Percentiles rank a stretch among this genome's conserved stretches.
Evolutionary conservation across 2,888 invertebrate species (phyloP).

Genomic region (Tetanocera ferruginea): DNA sequence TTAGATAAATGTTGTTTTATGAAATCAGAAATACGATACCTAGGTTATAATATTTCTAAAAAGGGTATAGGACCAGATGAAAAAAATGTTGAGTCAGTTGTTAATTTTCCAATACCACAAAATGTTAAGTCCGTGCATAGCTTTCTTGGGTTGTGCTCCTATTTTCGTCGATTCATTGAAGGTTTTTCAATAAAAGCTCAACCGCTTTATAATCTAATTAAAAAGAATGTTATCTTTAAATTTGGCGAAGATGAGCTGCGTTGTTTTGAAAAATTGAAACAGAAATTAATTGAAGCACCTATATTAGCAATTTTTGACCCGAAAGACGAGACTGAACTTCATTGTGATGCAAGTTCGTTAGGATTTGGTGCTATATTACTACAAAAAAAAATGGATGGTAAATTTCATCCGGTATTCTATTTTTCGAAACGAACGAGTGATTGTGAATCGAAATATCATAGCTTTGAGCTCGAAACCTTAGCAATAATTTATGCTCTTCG

Average conservation of each 20-base stretch:
- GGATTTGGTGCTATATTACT: background rate
- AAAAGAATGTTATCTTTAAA: background rate
- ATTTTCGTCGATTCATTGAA: slow-evolving; percentile 1
- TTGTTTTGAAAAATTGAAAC: background rate
- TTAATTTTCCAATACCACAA: background rate
- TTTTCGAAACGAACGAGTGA: slow-evolving; percentile 58
- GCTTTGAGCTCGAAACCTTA: slow-evolving; percentile 47
- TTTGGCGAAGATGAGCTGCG: background rate
- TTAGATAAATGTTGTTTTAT: background rate
- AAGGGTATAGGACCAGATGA: background rate
- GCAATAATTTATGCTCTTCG: slow-evolving; percentile 37
- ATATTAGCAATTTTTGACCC: background rate
- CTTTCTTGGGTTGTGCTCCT: background rate
- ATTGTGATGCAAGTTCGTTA: background rate
- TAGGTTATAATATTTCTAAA: background rate
- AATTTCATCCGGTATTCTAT: slow-evolving; percentile 54
- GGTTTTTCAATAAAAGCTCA: background rate
- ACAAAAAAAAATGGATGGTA: background rate
- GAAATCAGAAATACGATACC: background rate
- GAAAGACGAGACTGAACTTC: background rate
- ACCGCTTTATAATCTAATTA: background rate
- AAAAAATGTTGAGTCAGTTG: background rate
- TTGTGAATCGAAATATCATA: slow-evolving; percentile 56
- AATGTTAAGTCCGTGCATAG: no score
- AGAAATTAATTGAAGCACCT: background rate